These are phyloP conservation scores for Nannoperca australis DNA, from an alignment of 2,797 vertebrate genomes.

Conservation along the genomic window DNA sequence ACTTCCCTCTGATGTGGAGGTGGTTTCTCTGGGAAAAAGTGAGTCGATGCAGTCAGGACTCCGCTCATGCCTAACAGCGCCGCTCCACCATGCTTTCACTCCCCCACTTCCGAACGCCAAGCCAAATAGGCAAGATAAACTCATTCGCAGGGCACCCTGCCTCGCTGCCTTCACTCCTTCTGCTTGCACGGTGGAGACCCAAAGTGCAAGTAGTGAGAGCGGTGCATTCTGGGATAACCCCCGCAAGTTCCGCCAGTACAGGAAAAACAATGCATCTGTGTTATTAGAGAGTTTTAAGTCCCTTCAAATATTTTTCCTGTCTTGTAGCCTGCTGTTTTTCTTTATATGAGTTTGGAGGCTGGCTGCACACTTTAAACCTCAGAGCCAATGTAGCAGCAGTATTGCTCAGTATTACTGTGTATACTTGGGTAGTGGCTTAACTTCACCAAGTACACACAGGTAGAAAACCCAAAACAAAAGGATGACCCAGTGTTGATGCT, in stretches of 20 bases:
- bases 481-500: neutral
- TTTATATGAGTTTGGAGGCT: conserved; percentile 14
- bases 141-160: conserved; percentile 60
- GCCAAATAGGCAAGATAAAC: conserved; percentile 81
- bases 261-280: conserved; percentile 65
- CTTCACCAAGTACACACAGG: neutral
- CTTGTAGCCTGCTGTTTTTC: conserved; percentile 19
- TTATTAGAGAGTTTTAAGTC: conserved; percentile 57
- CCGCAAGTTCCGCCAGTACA: conserved; percentile 57
- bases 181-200: conserved; percentile 50
- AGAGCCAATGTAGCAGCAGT: no score
- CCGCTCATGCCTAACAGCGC: conserved; percentile 64
- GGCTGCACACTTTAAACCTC: neutral
- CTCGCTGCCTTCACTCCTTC: conserved; percentile 50
- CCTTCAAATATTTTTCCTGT: conserved; percentile 47
- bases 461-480: neutral
- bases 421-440: neutral
- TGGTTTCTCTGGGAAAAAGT: conserved; percentile 60
- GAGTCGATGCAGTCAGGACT: conserved; percentile 62
- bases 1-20: conserved; percentile 60
- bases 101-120: conserved; percentile 69
- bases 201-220: conserved; percentile 34
- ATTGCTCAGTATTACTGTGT: neutral
- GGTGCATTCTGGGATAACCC: conserved; percentile 76
- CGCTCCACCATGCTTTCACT: conserved; percentile 52